Base-by-base conservation (phyloP, 2,113 vertebrate genomes). In the Actenoides lindsayi region DNA sequence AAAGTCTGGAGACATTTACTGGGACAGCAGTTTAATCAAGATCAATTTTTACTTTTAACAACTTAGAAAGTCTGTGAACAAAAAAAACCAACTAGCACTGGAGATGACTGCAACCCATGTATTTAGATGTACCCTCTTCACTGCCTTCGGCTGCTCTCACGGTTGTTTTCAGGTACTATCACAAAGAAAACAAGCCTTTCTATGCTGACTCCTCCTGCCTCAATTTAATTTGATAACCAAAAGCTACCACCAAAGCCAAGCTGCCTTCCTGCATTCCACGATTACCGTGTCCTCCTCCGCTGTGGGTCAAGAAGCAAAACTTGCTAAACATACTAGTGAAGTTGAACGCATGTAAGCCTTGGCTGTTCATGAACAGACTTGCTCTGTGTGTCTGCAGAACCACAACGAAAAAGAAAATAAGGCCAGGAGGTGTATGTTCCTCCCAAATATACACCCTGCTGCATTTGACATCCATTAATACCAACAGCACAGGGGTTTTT, bases 101-200 rank as follows among this genome's bases (percentile, higher is more conserved):
- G 87, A 69, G 18, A 89, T 28, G 19, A 73, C 24, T 77, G 82
- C 54, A 80, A 24, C 27, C 0, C 0, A 31, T 16, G 2, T 5
- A 60, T 18, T 62, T 65, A 33, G 16, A 51, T 13, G 24, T 5
- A 30, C 16, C 51, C 71, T 31, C 35, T 46, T 53, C 39, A 31
- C 4, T 39, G 31, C 19, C 24, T 65, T 77, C 0, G 0, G 33
- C 39, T 42, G 23, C 15, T 51, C 64, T 68, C 11, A 37, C 10
- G 71, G 21, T 13, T 4, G 0, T 27, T 57, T 59, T 65, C 30
- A 41, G 1, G 0, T 0, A 21, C 12, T 12, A 68, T 27, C 60
- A 42, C 25, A 78, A 48, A 67, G 51, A 70, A 84, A 87, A 77
- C 0, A 0, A 73, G 53, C 51, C 33, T 80, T 88, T 10, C 21